Conservation (phyloP, 2,888 invertebrate species). For the Ceriagrion tenellum region DNA sequence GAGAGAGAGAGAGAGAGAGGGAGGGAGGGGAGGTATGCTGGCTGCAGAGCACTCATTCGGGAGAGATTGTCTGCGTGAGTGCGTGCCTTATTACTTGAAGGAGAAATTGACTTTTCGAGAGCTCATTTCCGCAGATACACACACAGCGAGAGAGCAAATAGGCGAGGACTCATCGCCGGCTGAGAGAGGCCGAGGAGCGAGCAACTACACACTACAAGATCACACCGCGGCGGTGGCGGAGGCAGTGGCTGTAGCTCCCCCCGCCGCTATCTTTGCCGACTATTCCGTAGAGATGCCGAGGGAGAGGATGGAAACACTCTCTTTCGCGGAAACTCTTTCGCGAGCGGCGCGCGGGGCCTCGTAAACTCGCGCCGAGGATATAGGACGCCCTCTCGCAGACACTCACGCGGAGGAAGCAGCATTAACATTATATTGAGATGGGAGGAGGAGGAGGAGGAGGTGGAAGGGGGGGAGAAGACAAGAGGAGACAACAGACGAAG, state of each 20-base stretch:
- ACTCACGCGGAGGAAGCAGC: neutral
- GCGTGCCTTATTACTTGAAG: neutral
- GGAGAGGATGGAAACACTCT: neutral
- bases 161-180: neutral
- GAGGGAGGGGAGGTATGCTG: no score
- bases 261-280: no score
- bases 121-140: neutral
- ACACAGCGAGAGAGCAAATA: neutral
- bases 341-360: neutral
- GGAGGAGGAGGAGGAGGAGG: neutral
- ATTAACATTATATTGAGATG: neutral
- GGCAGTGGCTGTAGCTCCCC: no score
- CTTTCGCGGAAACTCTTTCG: neutral
- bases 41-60: neutral
- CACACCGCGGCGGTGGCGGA: no score
- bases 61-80: neutral
- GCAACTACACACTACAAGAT: no score
- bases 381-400: neutral
- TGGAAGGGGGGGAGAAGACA: neutral
- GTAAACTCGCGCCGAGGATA: neutral
- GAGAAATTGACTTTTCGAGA: conserved; percentile 16
- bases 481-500: neutral
- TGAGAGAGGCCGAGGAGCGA: no score
- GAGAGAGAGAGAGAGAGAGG: neutral
- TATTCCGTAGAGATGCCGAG: neutral